Base-by-base conservation (phyloP, 2,113 vertebrate genomes). In the Todiramphus saurophagus region DNA sequence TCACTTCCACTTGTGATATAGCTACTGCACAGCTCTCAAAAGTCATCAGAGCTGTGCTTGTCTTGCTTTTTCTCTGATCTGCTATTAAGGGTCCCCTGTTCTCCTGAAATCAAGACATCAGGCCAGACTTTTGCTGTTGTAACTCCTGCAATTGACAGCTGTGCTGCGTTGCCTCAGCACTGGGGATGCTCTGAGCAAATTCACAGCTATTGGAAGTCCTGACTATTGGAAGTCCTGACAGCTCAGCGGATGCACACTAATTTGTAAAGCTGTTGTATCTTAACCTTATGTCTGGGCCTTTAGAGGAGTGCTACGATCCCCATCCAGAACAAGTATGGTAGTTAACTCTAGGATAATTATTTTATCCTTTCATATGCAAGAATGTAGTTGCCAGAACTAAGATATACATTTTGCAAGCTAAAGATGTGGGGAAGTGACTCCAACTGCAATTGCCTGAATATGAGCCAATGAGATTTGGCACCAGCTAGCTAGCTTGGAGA, bases 341-440 rank as follows among this genome's bases (percentile, higher is more conserved):
- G n/a, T 59, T 88, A 31, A 80, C 5, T 73, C 17, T 27, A 55
- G 21, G 48, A 60, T 43, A 92, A 75, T 41, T 35, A 55, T 77
- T 89, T 87, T 87, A 35, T 89, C 30, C 8, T 76, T 11, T 39
- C 39, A 16, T 51, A 44, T 50, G 11, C 11, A 80, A 58, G 68
- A 85, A 64, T 13, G 24, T 50, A 72, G 39, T 79, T 95, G n/a
- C 41, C 60, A 66, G 18, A 39, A 88, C 19, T 66, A 62, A 92
- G 60, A 66, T 77, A 88, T 2, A 50, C 2, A n/a, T 81, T 93
- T 96, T 94, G 64, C 31, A 97, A 93, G 43, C 35, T 90, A 53
- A 56, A 68, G 83, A 83, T 76, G 10, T 53, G 35, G 35, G n/a
- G 44, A 91, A 91, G 64, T 5, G 86, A 73, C 16, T 93, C 56